phyloP scores from a whole-genome alignment of 2,113 vertebrate species.

The Pseudopodoces humilis region DNA sequence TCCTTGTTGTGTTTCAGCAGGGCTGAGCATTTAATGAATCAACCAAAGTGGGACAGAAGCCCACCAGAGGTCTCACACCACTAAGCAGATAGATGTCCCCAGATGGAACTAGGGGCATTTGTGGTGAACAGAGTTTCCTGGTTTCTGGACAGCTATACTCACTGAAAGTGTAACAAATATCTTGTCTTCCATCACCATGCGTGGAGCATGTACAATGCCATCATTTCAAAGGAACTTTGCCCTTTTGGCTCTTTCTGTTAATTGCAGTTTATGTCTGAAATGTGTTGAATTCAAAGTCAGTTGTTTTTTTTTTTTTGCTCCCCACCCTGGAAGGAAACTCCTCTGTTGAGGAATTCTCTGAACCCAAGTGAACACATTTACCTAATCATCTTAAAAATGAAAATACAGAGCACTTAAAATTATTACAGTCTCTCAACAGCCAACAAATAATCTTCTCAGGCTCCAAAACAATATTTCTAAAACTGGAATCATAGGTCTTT shows the following conservation, averaged over 20 bases:
- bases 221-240: background rate
- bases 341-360: background rate
- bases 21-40: background rate
- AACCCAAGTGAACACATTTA: background rate
- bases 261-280: background rate
- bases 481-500: background rate
- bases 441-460: background rate
- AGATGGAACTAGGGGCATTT: background rate
- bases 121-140: background rate
- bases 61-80: background rate
- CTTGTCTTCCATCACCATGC: background rate
- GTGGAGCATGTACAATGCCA: background rate
- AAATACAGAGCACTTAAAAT: background rate
- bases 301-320: background rate
- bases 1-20: background rate
- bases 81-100: background rate
- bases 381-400: background rate
- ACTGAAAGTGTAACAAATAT: background rate
- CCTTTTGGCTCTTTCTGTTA: background rate
- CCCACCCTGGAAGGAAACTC: background rate
- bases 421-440: background rate
- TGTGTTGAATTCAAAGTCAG: background rate
- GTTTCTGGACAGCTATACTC: background rate
- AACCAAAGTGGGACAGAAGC: background rate
- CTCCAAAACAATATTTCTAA: background rate